Conservation (phyloP, 2,888 invertebrate species). For the Epistrophe eligans region DNA sequence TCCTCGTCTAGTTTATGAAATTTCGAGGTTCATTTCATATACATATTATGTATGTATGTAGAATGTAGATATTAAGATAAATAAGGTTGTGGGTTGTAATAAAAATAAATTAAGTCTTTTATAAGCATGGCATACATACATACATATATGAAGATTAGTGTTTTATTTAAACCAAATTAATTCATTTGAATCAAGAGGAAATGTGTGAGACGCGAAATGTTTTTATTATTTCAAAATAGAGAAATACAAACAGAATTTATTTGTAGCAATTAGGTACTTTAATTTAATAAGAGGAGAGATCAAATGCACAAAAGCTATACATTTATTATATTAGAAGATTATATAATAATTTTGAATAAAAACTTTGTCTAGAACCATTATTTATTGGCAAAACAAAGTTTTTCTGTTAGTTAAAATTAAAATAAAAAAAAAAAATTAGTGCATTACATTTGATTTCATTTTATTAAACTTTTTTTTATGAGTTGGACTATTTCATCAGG, state of each 20-base stretch:
- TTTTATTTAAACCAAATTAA: slow-evolving; percentile 1
- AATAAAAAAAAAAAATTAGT: too few species aligned
- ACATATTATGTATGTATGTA: too few species aligned
- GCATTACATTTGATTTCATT: too few species aligned
- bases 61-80: background rate
- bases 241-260: background rate
- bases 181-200: background rate
- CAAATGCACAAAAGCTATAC: background rate
- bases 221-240: background rate
- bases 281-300: background rate
- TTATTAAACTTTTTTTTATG: too few species aligned
- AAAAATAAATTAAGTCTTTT: slow-evolving; percentile 15
- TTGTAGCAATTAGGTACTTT: background rate
- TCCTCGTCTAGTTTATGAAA: slow-evolving; percentile 3
- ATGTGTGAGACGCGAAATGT: background rate
- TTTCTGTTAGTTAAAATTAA: too few species aligned
- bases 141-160: background rate
- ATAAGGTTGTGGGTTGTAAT: background rate
- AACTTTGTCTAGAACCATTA: too few species aligned
- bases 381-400: too few species aligned
- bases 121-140: background rate
- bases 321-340: background rate
- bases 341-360: too few species aligned
- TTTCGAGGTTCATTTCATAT: too few species aligned
- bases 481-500: too few species aligned